Evolutionary conservation across 2,113 vertebrate species (phyloP).

Genomic region (Lophius piscatorius): DNA sequence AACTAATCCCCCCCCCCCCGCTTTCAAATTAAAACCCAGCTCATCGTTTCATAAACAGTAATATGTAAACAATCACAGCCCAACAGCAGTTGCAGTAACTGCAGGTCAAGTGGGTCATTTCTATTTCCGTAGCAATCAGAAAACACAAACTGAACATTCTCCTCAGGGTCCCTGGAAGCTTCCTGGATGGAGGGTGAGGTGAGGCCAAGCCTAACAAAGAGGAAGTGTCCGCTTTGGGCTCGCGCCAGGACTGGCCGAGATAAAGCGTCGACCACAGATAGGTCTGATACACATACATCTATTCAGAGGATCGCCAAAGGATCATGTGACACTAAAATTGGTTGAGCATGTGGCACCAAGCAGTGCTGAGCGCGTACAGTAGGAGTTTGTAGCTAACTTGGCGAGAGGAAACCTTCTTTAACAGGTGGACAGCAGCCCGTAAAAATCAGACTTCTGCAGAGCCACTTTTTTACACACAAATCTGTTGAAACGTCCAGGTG

Average conservation of each 20-base stretch:
- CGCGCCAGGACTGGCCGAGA: not conserved
- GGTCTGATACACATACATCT: too few relatives aligned
- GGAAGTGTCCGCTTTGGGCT: not conserved
- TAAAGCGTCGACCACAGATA: conserved; percentile 22
- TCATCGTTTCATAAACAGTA: conserved; percentile 6
- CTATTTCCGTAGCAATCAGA: conserved; percentile 10
- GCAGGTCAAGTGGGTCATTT: conserved; percentile 6
- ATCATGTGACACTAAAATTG: conserved; percentile 37
- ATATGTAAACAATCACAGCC: conserved; percentile 4
- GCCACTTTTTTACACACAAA: too few relatives aligned
- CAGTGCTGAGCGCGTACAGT: conserved; percentile 21
- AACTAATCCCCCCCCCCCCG: conserved; percentile 9
- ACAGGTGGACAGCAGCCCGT: conserved; percentile 59
- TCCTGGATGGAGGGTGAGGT: not conserved
- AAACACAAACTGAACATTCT: not conserved
- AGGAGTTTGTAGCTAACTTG: conserved; percentile 23
- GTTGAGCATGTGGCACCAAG: conserved; percentile 31
- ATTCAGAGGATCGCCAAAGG: conserved; percentile 26
- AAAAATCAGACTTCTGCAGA: conserved; percentile 44
- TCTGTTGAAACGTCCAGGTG: too few relatives aligned
- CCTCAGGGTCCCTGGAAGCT: not conserved
- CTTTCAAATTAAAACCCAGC: not conserved
- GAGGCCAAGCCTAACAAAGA: conserved; percentile 24
- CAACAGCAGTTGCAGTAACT: not conserved
- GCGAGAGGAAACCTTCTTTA: conserved; percentile 48